Evolutionary conservation across 1,140 invertebrate species (phyloP).

Genomic region (Trichomalopsis sarcophagae): DNA sequence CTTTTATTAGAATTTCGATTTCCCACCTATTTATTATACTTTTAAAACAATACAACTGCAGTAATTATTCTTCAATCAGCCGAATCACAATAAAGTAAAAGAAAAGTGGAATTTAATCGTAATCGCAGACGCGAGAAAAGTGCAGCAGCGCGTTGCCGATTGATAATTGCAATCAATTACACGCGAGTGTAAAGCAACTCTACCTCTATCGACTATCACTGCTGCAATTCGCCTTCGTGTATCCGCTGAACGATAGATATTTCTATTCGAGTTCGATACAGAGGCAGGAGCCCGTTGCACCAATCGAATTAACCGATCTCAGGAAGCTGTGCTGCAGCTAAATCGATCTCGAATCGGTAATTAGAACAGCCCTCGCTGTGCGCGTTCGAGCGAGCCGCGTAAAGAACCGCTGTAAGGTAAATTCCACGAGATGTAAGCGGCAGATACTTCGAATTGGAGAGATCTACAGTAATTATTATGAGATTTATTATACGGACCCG

Average conservation of each 20-base stretch:
- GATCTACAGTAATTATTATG: neutral
- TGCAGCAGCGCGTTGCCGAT: too few relatives aligned
- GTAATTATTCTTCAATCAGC: too few relatives aligned
- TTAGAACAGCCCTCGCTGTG: constrained; percentile 49
- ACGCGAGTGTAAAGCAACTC: too few relatives aligned
- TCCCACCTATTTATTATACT: too few relatives aligned
- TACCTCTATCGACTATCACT: neutral
- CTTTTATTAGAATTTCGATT: too few relatives aligned
- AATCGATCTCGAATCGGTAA: constrained; percentile 49
- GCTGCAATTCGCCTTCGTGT: neutral
- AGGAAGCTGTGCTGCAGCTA: neutral
- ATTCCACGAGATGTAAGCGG: neutral
- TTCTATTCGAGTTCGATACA: neutral
- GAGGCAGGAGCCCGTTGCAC: neutral
- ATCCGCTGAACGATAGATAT: neutral
- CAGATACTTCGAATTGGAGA: too few relatives aligned
- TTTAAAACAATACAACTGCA: too few relatives aligned
- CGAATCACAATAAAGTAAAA: too few relatives aligned
- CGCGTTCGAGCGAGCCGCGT: neutral
- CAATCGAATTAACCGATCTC: constrained; percentile 32
- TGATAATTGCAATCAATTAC: too few relatives aligned
- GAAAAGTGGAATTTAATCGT: too few relatives aligned
- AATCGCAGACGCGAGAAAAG: too few relatives aligned
- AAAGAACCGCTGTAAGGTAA: neutral
- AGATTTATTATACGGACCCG: neutral